phyloP scores from a whole-genome alignment of 1,140 invertebrate species.

The Lasioglossum baleicum region DNA sequence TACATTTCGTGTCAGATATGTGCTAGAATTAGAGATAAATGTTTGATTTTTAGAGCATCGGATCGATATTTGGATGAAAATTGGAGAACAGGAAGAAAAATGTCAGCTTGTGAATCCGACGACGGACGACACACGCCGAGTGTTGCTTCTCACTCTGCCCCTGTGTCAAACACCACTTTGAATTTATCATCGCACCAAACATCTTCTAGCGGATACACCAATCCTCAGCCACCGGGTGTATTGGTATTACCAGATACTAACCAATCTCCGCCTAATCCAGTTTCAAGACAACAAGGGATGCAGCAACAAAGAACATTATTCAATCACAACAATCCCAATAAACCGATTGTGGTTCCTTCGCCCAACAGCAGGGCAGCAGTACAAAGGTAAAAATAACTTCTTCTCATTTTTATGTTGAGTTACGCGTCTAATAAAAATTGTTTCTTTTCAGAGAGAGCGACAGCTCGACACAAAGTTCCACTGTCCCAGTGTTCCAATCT shows the following conservation, averaged over 20 bases:
- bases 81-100: constrained; percentile 76
- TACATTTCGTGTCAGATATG: constrained; percentile 1
- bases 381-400: constrained; percentile 64
- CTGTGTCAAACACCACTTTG: constrained; percentile 59
- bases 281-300: constrained; percentile 46
- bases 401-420: not conserved
- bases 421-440: not conserved
- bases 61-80: constrained; percentile 73
- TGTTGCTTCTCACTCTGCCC: constrained; percentile 48
- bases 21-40: constrained; percentile 14
- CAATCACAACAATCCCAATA: constrained; percentile 86
- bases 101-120: constrained; percentile 73
- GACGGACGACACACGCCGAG: constrained; percentile 70
- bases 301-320: constrained; percentile 81
- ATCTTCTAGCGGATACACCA: constrained; percentile 59
- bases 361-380: constrained; percentile 72
- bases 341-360: constrained; percentile 84
- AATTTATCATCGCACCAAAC: constrained; percentile 58
- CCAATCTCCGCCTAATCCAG: constrained; percentile 61
- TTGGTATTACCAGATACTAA: constrained; percentile 74
- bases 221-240: constrained; percentile 72
- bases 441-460: constrained; percentile 71
- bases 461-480: constrained; percentile 59
- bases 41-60: constrained; percentile 44
- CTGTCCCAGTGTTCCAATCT: constrained; percentile 69